Evolutionary conservation across 2,113 vertebrate species (phyloP), one percentile per base, ranked within the genome.

Genomic region (Campylomormyrus numenius): DNA sequence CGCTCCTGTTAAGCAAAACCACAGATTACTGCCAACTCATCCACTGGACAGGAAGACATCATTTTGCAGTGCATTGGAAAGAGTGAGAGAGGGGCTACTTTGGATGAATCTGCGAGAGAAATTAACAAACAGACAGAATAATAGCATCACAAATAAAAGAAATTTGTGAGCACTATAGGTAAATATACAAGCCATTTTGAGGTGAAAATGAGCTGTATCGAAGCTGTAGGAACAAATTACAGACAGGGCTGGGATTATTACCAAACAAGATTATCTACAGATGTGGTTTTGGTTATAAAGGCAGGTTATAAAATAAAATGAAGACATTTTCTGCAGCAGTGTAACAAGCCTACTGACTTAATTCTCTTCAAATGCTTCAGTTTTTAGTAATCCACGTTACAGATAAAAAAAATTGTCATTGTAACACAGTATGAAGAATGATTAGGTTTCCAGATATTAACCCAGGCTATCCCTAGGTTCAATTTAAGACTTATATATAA

Each of bases 1-100:
- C 97, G 97, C 93, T 99, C 98, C 98, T 99, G 92, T 93, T 91
- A 87, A 24, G 90, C 53, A 91, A 77, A 70, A 42, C 21, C 45
- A 90, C 77, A 91, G n/a, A 91, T 89, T 87, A 88, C 88, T 92
- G 50, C 49, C 85, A 53, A 53, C 17, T 39, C 85, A 87, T 24
- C 50, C 3, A 31, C 49, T n/a, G 31, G 21, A 13, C 3, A 66
- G 19, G 39, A 39, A 50, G 52, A 45, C 27, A 9, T 88, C 27
- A 87, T 88, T 83, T 83, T n/a, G 24, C 46, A 50, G 17, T 39
- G 49, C 9, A 39, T 8, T 13, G 21, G 45, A 83, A 24, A 80
- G 17, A n/a, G 49, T 52, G 17, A 24, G 2, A 31, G n/a, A 42
- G 3, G 46, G 49, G 7, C 6, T 2, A 53, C 48, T 87, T 31